Evolutionary conservation across 1,140 invertebrate species (phyloP), one percentile per base, ranked within the genome.

Genomic region (Anoplophora glabripennis): DNA sequence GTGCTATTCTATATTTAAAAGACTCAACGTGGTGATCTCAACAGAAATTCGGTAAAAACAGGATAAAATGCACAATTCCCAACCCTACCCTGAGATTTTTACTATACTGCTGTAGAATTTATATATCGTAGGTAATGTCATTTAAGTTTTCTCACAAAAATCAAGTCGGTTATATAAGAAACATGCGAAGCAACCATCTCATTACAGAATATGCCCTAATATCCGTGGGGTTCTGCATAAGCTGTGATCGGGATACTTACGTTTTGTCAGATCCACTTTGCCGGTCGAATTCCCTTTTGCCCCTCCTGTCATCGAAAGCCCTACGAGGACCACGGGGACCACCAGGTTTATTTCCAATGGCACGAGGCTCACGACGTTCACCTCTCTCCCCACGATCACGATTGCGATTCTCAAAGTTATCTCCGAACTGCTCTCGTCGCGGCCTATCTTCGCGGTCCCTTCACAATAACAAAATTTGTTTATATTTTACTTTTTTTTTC

Each of bases 191-290:
- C 21, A 28, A 28, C n/a, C n/a, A n/a, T n/a, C n/a, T n/a, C n/a
- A n/a, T n/a, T n/a, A n/a, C n/a, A n/a, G n/a, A n/a, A n/a, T n/a
- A n/a, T n/a, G n/a, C n/a, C n/a, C n/a, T n/a, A n/a, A n/a, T n/a
- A n/a, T 28, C 21, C 21, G 21, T 28, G 21, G 21, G 21, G 21
- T 28, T 28, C 21, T 28, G 21, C 21, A 28, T 28, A 28, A 28
- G 21, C 21, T 28, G 21, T 28, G 21, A 28, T 28, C 21, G 21
- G 21, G 21, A 28, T 28, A 79, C 81, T 78, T 81, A 89, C 87
- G 92, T 95, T 82, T 91, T 94, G 73, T 96, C 93, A 53, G 91
- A 94, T 64, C 94, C 94, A 71, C 93, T 96, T 76, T 96, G 92
- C 61, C 94, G 85, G 78, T 97, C 94, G 77, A 92, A 97, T 79